Conservation (phyloP, 1,140 invertebrate genomes). For the Cylas formicarius region DNA sequence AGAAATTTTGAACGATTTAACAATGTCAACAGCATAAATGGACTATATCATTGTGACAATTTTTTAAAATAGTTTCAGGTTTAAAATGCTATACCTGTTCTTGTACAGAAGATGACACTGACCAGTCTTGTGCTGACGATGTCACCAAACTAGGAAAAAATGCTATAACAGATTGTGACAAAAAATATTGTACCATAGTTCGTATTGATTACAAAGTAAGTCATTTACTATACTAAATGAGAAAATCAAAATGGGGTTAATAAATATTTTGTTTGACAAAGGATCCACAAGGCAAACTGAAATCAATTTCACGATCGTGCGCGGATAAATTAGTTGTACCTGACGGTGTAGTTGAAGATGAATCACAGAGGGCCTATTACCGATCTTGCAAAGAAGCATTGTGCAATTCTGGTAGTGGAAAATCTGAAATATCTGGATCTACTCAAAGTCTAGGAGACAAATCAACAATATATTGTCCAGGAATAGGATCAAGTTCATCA, state of each 20-base stretch:
- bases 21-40: too few species aligned
- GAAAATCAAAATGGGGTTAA: neutral
- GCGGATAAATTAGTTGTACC: slow-evolving; percentile 11
- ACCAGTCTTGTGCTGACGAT: slow-evolving; percentile 18
- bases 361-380: slow-evolving; percentile 15
- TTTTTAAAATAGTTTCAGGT: too few species aligned
- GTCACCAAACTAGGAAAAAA: neutral
- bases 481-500: too few species aligned
- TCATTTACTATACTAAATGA: neutral
- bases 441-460: slow-evolving; percentile 18
- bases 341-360: slow-evolving; percentile 20
- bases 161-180: slow-evolving; percentile 24
- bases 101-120: slow-evolving; percentile 18
- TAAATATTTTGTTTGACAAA: slow-evolving; percentile 2
- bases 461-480: slow-evolving; percentile 21
- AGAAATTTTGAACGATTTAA: too few species aligned
- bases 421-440: neutral
- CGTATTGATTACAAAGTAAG: slow-evolving; percentile 21
- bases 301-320: slow-evolving; percentile 18
- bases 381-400: slow-evolving; percentile 22
- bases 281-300: slow-evolving; percentile 22
- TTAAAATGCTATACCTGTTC: slow-evolving; percentile 24
- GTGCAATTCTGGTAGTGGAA: slow-evolving; percentile 20
- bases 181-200: slow-evolving; percentile 23
- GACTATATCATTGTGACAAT: too few species aligned